A percentile compares a stretch with the other conserved stretches of the same genome.
These are phyloP conservation scores for Chrysopilus asiliformis DNA, from an alignment of 2,888 invertebrate species.

Conservation along the genomic window DNA sequence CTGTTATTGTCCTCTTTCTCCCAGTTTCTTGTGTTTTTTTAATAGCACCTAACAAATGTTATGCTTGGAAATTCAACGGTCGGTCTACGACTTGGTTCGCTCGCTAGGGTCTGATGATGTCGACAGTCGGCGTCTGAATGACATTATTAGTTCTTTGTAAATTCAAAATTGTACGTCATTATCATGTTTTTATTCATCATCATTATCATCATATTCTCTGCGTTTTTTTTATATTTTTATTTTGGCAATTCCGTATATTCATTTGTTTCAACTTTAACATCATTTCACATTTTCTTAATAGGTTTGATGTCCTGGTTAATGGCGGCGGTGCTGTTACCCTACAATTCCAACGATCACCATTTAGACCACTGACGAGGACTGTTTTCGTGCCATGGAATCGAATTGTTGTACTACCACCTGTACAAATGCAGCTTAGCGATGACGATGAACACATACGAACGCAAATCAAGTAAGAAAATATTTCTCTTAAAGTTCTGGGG, in stretches of 20 bases:
- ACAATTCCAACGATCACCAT: slow-evolving; percentile 91
- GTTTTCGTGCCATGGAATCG: slow-evolving; percentile 96
- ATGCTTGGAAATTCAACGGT: too few species aligned
- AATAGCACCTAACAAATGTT: too few species aligned
- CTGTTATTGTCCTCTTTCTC: too few species aligned
- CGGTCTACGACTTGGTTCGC: too few species aligned
- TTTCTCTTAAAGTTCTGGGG: neutral
- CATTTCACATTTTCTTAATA: slow-evolving; percentile 37
- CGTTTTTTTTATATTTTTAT: slow-evolving; percentile 4
- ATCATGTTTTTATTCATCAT: neutral
- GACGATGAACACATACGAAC: slow-evolving; percentile 42
- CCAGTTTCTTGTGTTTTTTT: too few species aligned
- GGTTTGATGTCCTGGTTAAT: slow-evolving; percentile 98
- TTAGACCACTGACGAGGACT: slow-evolving; percentile 73
- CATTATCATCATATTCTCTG: neutral
- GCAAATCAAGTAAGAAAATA: slow-evolving; percentile 30
- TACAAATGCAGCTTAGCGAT: slow-evolving; percentile 73
- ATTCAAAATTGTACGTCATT: too few species aligned
- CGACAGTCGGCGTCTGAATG: too few species aligned
- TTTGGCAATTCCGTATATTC: neutral
- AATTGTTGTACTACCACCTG: slow-evolving; percentile 82
- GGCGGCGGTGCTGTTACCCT: slow-evolving; percentile 95
- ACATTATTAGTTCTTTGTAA: too few species aligned
- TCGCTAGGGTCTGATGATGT: too few species aligned
- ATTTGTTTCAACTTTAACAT: too few species aligned